phyloP scores from a whole-genome alignment of 2,113 vertebrate genomes.

The Riparia riparia region DNA sequence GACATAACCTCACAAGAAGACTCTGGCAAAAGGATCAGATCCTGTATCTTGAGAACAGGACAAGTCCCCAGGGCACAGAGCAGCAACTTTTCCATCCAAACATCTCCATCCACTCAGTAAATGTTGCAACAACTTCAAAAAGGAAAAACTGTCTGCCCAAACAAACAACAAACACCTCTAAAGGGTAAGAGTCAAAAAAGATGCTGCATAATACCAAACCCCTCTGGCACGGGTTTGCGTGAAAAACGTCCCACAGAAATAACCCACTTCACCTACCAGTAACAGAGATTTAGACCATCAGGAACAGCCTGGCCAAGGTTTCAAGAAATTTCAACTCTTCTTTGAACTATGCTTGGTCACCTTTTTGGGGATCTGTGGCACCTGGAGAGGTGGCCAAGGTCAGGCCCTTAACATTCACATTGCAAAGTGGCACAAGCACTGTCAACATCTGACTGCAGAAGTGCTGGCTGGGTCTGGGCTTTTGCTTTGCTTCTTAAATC shows the following conservation, averaged over 20 bases:
- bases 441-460: neutral
- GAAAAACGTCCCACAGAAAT: neutral
- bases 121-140: neutral
- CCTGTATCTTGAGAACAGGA: neutral
- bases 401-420: neutral
- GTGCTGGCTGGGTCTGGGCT: neutral
- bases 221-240: neutral
- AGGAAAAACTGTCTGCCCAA: neutral
- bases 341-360: neutral
- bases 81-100: neutral
- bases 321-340: neutral
- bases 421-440: fast-evolving
- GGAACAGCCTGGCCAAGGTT: neutral
- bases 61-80: neutral
- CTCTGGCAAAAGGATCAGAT: neutral
- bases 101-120: neutral
- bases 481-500: neutral
- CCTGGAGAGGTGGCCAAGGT: neutral
- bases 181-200: neutral
- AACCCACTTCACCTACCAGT: neutral
- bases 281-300: neutral
- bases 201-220: neutral
- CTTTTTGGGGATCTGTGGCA: neutral
- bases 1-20: neutral
- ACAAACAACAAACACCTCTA: neutral